Evolutionary conservation across 2,113 vertebrate genomes (phyloP).

Genomic region (Alexandromys fortis): DNA sequence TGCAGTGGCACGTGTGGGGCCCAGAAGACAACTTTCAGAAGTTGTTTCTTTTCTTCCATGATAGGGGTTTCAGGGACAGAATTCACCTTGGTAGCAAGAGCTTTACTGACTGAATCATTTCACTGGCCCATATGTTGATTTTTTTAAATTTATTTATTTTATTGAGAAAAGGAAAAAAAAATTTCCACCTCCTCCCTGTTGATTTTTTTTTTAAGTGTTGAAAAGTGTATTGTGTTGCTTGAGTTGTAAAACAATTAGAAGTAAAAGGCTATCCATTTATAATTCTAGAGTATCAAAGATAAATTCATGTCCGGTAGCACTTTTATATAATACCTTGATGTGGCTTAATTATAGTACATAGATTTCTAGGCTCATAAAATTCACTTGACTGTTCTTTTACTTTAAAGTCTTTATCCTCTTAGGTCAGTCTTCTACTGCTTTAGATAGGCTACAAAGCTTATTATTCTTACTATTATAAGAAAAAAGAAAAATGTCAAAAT

Average conservation of each 20-base stretch:
- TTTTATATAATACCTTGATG: slow-evolving; percentile 33
- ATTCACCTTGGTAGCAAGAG: not conserved
- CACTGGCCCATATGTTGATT: not conserved
- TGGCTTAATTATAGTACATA: not conserved
- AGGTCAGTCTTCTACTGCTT: not conserved
- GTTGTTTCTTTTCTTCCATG: not conserved
- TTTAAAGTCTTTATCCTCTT: not conserved
- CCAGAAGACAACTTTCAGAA: not conserved
- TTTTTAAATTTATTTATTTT: not conserved
- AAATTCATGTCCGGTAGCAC: not conserved
- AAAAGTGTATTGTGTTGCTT: slow-evolving; percentile 42
- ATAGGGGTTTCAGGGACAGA: not conserved
- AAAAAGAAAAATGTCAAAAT: not conserved
- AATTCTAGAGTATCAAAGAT: not conserved
- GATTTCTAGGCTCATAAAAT: slow-evolving; percentile 38
- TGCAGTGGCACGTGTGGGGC: not conserved
- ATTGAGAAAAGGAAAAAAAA: too few species aligned
- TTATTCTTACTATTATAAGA: not conserved
- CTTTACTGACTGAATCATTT: not conserved
- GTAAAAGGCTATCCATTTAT: not conserved
- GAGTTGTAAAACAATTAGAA: slow-evolving; percentile 1
- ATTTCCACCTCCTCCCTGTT: too few species aligned
- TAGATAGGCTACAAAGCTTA: slow-evolving; percentile 1
- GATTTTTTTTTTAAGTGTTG: slow-evolving; percentile 10
- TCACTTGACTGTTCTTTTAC: not conserved